Evolutionary conservation across 2,888 invertebrate species (phyloP).

Genomic region (Onchidella celtica): DNA sequence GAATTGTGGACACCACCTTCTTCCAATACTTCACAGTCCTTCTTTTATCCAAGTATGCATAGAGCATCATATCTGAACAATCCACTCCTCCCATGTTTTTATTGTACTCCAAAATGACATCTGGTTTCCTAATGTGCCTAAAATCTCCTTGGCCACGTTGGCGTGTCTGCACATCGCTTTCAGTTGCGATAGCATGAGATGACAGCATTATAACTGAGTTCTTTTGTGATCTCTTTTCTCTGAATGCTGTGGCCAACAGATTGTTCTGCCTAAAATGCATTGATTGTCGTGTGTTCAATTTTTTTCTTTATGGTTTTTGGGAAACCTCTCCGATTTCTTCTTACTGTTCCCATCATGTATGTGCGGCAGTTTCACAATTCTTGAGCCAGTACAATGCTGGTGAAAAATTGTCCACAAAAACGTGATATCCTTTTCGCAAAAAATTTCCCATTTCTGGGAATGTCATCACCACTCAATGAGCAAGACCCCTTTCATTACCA

Average conservation of each 20-base stretch:
- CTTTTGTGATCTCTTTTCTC: constrained; percentile 6
- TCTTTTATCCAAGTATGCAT: constrained; percentile 10
- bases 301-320: neutral
- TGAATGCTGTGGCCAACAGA: neutral
- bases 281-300: neutral
- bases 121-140: neutral
- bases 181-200: neutral
- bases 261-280: neutral
- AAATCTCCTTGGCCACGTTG: neutral
- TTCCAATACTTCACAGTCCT: constrained; percentile 29
- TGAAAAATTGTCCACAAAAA: constrained; percentile 19
- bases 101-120: neutral
- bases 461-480: constrained; percentile 6
- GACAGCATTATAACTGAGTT: neutral
- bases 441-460: neutral
- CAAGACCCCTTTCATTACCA: neutral
- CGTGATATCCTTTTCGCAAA: neutral
- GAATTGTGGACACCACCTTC: neutral
- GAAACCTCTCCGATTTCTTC: neutral
- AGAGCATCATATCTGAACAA: constrained; percentile 28
- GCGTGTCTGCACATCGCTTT: neutral
- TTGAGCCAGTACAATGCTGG: neutral
- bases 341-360: neutral
- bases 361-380: neutral
- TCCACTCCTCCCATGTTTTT: constrained; percentile 1